Conservation (phyloP, 2,888 invertebrate genomes). For the Morinoia aosen region DNA sequence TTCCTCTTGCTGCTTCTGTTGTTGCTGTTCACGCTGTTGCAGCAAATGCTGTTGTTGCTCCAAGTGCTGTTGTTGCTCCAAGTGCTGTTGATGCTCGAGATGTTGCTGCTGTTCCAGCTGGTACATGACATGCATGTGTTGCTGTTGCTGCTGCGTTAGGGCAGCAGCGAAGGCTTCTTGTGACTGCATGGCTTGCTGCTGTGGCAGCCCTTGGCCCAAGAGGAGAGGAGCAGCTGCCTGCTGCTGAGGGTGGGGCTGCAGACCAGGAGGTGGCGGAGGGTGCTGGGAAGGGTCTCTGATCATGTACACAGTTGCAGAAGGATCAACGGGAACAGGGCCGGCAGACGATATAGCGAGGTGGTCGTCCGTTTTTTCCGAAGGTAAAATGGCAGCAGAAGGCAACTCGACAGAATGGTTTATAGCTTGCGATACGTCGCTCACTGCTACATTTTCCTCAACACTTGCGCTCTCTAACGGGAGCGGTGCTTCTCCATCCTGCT, state of each 20-base stretch:
- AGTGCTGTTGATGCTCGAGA: background rate
- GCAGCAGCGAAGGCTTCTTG: slow-evolving; percentile 17
- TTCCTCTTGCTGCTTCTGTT: slow-evolving; percentile 33
- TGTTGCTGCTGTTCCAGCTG: slow-evolving; percentile 40
- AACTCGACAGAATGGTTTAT: background rate
- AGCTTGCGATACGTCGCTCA: background rate
- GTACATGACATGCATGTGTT: background rate
- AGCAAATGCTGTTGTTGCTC: slow-evolving; percentile 39
- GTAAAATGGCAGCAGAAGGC: background rate
- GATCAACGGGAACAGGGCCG: background rate
- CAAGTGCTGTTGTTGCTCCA: slow-evolving; percentile 25
- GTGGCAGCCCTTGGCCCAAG: background rate
- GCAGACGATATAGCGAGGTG: slow-evolving; percentile 27
- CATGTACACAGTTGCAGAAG: slow-evolving; percentile 9
- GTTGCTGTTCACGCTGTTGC: slow-evolving; percentile 37
- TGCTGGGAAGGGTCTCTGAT: background rate
- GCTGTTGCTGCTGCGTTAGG: slow-evolving; percentile 40
- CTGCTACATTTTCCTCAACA: background rate
- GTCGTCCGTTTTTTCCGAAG: background rate
- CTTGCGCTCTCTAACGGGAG: background rate
- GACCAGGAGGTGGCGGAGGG: slow-evolving; percentile 34
- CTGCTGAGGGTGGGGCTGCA: slow-evolving; percentile 35
- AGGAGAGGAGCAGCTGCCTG: background rate
- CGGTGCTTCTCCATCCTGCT: background rate
- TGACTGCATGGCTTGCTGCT: background rate